Evolutionary conservation across 2,113 vertebrate species (phyloP).

Genomic region (Gavia stellata): DNA sequence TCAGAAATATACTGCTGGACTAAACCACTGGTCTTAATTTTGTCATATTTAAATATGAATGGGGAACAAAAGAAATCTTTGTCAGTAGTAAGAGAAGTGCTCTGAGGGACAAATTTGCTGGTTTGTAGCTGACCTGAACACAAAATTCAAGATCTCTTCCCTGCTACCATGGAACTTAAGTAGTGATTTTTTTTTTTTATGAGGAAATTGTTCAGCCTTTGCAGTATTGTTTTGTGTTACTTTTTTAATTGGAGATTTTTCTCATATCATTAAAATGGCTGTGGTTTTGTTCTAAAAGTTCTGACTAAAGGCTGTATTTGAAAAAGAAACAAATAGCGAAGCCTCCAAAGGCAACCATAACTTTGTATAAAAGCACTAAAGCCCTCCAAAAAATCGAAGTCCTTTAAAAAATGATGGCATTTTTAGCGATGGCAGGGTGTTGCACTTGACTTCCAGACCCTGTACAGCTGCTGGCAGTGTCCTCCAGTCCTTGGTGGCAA

Average conservation of each 20-base stretch:
- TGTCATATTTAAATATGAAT: not conserved
- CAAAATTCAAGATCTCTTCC: not conserved
- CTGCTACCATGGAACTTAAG: not conserved
- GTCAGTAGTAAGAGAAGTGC: not conserved
- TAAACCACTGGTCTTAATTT: not conserved
- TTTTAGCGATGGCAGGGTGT: not conserved
- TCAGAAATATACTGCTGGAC: not conserved
- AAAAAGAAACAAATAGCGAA: not conserved
- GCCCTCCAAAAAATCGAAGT: fast-evolving
- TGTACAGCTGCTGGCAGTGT: not conserved
- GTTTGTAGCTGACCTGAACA: not conserved
- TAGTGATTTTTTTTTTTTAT: not conserved
- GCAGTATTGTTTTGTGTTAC: not conserved
- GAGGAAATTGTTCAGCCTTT: not conserved
- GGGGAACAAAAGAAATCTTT: not conserved
- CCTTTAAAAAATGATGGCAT: fast-evolving
- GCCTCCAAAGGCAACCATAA: not conserved
- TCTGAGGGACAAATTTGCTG: not conserved
- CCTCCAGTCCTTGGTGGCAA: not conserved
- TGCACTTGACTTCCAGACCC: not conserved
- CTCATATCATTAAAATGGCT: not conserved
- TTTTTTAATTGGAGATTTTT: not conserved
- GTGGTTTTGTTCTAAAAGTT: not conserved
- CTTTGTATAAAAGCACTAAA: not conserved
- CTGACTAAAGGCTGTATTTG: not conserved